Evolutionary conservation across 1,140 invertebrate species (phyloP), one percentile per base, ranked within the genome.

Genomic region (Andrena cerasifolii): DNA sequence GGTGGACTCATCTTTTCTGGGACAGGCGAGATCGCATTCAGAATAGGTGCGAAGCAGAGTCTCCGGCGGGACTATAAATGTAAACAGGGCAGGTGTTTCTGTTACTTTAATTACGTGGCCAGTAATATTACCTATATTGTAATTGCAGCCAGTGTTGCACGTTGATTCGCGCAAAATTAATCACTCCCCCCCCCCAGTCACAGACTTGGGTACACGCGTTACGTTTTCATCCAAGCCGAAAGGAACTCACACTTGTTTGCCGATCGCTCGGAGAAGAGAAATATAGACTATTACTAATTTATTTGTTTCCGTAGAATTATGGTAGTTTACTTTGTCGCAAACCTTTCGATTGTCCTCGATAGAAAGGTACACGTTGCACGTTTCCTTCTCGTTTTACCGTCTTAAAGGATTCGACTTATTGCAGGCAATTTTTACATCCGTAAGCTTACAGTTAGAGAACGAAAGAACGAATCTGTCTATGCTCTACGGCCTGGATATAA

Each of bases 31-130:
- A 26, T 8, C 26, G 12, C 26, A 26, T 47, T 43, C 40, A 28
- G 10, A 2, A 63, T n/a, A 18, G 21, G 16, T 24, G 10, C 10
- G 12, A 47, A 45, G 18, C 12, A n/a, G 12, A 56, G 58, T 73
- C 59, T 78, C 31, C 16, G 53, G 36, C n/a, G 45, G 47, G 36
- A 78, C 67, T 73, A 47, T 61, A 56, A 56, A 71, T 7, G 18
- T n/a, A n/a, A n/a, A n/a, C n/a, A n/a, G n/a, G 40, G 54, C 59
- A 47, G 51, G 28, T 33, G 28, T 67, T 77, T 77, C 43, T 45
- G 14, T 68, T 53, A 61, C 36, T 40, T 71, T 70, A 70, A 61
- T 49, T 45, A 36, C 18, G 56, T 71, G 75, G 75, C 75, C 75
- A 77, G 75, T 40, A 40, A 40, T 77, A 77, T n/a, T n/a, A n/a